These are phyloP conservation scores for Mesoclemmys tuberculata DNA, from an alignment of 2,113 vertebrate species.

Conservation along the genomic window DNA sequence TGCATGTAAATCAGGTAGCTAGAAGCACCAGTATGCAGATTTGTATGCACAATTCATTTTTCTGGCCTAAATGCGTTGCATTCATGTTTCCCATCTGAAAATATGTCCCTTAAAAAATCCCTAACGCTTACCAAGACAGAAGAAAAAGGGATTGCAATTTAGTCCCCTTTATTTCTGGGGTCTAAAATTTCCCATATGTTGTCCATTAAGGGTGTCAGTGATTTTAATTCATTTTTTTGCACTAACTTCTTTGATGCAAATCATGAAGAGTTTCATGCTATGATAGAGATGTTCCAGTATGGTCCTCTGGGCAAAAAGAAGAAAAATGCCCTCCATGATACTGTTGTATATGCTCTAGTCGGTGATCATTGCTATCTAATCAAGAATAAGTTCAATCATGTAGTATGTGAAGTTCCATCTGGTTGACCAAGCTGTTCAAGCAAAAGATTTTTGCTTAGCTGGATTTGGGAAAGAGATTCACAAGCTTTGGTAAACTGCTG, in stretches of 20 bases:
- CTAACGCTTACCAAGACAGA: neutral
- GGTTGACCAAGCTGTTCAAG: neutral
- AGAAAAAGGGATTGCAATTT: neutral
- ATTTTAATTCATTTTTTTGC: neutral
- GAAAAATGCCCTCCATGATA: neutral
- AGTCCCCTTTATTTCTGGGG: neutral
- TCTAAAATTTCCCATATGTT: neutral
- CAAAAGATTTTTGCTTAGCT: neutral
- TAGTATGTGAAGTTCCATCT: neutral
- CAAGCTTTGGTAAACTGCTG: neutral
- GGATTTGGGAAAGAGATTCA: neutral
- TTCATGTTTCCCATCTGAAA: neutral
- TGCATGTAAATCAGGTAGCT: neutral
- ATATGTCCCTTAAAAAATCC: neutral
- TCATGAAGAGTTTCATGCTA: neutral
- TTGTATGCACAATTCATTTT: neutral
- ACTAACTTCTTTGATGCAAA: neutral
- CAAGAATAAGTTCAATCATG: neutral
- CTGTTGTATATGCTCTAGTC: neutral
- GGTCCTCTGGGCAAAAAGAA: neutral
- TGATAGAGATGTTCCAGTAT: neutral
- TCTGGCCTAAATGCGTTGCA: neutral
- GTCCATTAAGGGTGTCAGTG: neutral
- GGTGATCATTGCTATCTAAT: conserved; percentile 14
- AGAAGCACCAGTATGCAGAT: neutral